Evolutionary conservation across 2,113 vertebrate genomes (phyloP), one percentile per base, ranked within the genome.

Genomic region (Saiga tatarica): DNA sequence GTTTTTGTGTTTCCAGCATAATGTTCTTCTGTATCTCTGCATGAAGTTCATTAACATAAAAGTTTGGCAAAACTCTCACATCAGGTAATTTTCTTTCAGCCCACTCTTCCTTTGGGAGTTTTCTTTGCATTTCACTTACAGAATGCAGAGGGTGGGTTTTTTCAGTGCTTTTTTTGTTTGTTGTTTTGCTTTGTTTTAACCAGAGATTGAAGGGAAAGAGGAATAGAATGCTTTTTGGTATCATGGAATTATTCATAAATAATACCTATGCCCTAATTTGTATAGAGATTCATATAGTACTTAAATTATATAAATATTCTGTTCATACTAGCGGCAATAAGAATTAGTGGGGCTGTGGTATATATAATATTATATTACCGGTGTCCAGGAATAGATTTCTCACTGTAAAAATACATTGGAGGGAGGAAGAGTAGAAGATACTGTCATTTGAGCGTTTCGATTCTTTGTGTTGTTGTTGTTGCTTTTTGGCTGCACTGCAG

Each of bases 21-120:
- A 79, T 93, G 19, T 74, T 10, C 84, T 97, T 36, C 76, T 28
- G n/a, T 83, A 2, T 96, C 7, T 62, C 47, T 98, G 6, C 76
- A 57, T 82, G 89, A 83, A 96, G 11, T 91, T 97, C 8, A 74
- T 97, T 97, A 89, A 97, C 97, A 96, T 93, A 97, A 96, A 95
- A 74, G 26, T 92, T 93, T 97, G 62, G 71, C 74, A 96, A 57
- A 83, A 89, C 3, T 96, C 92, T 62, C 50, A 96, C 8, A 89
- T 96, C 53, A 97, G 33, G 55, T 97, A 86, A 4, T 84, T 85
- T 28, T 97, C 94, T 90, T 53, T 87, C 23, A 76, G 21, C 6
- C 15, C 53, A 16, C 79, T 94, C 19, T 97, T 6, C 53, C 59
- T 84, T 85, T 95, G 62, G 81, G 83, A 97, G 52, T 96, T 97